Base-by-base conservation (phyloP, 1,140 invertebrate genomes). In the Ditylenchus dipsaci region DNA sequence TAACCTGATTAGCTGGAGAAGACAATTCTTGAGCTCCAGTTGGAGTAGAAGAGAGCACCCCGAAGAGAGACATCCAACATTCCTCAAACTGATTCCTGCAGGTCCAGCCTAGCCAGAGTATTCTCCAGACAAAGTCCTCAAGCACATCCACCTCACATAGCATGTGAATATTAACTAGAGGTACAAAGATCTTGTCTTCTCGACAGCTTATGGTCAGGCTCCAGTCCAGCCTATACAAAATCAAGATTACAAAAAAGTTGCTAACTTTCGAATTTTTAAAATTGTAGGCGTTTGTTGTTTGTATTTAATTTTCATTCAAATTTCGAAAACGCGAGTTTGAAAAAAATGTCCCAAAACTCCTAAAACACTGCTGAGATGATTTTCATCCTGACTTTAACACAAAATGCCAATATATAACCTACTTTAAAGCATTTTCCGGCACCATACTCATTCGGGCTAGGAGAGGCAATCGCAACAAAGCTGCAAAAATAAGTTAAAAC, bases 61-160 rank as follows among this genome's bases (percentile, higher is more conserved):
- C 74, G 29, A 75, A 75, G n/a, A 75, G n/a, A 29, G 74, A 78
- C 76, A 75, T 78, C 65, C 74, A 75, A 26, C 53, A 66, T 38
- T 78, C 76, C 26, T 75, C 74, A 56, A 78, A 75, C 38, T 75
- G 74, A 1, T 29, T 30, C 9, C 57, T 43, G 29, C 47, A 58
- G 15, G 63, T 69, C 74, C 74, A 75, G 27, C 74, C 74, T n/a
- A 78, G 49, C 33, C 33, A 69, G 3, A 78, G 53, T 43, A 73
- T 57, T 15, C 74, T 62, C 21, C 73, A 61, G 8, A 74, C 58
- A 63, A 75, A 75, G 15, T 75, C 74, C 7, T 38, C 26, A 15
- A 75, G 43, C 21, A 75, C 69, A n/a, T 27, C 65, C n/a, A 29
- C 53, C 27, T 75, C 76, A 21, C 62, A 64, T 13, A 75, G 76